These are phyloP conservation scores for Psilanteris sp. DNA, from an alignment of 1,140 invertebrate genomes.

Conservation along the genomic window DNA sequence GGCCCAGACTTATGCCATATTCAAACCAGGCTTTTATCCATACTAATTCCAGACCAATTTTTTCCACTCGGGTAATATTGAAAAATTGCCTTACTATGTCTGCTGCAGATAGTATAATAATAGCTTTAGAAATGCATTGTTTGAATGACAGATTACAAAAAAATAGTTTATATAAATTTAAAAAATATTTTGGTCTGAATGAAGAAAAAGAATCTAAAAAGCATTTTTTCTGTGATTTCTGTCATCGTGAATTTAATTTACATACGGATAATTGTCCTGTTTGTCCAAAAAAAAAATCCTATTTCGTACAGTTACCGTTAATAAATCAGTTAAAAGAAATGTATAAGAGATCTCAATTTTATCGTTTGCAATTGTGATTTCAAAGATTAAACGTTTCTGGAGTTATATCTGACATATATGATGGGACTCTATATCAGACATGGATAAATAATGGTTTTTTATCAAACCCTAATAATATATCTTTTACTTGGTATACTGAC, in stretches of 20 bases:
- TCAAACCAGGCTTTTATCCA: no score
- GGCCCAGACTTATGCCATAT: no score
- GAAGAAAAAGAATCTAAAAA: neutral
- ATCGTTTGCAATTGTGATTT: neutral
- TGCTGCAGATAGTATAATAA: neutral
- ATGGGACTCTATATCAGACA: neutral
- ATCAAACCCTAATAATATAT: neutral
- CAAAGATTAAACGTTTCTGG: neutral
- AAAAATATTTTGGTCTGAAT: neutral
- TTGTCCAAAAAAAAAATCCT: neutral
- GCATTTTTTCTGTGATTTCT: neutral
- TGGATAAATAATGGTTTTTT: neutral
- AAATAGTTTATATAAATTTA: neutral
- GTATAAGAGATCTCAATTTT: neutral
- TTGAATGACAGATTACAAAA: neutral
- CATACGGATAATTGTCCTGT: neutral
- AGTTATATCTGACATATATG: neutral
- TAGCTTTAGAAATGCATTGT: neutral
- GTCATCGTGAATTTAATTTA: neutral
- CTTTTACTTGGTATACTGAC: constrained; percentile 7
- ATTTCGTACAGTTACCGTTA: constrained; percentile 4
- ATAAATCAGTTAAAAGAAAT: neutral
- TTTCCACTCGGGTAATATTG: no score
- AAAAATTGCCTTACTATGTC: no score
- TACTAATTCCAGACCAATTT: no score